A percentile compares a stretch with the other conserved stretches of the same genome.
phyloP scores from a whole-genome alignment of 64 coral and sea anemone genomes.

The Porites australiensis region DNA sequence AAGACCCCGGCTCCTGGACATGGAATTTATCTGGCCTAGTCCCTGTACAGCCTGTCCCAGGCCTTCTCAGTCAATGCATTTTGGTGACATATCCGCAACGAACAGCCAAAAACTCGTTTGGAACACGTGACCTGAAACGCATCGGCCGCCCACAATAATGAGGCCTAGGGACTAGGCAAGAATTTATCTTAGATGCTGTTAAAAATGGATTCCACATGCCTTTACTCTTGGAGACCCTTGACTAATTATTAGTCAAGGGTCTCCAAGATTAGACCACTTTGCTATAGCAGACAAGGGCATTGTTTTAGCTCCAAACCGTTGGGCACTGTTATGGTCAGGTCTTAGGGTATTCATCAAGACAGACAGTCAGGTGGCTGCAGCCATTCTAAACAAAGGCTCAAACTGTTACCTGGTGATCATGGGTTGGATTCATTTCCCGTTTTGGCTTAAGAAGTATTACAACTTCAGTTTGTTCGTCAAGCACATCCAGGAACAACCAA shows the following conservation, averaged over 20 bases:
- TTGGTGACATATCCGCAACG: no score
- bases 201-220: no score
- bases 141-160: no score
- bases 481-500: not conserved
- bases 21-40: constrained; percentile 44
- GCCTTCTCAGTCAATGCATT: no score
- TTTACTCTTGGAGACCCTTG: no score
- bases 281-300: not conserved
- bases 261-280: constrained; percentile 15
- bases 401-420: not conserved
- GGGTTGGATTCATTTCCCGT: not conserved
- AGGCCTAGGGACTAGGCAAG: no score
- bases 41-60: no score
- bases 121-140: no score
- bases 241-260: constrained; percentile 23
- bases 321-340: constrained; percentile 4
- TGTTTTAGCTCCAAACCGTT: constrained; percentile 1
- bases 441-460: constrained; percentile 15
- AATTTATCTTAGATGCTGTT: no score
- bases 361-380: constrained; percentile 31
- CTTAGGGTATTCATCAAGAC: not conserved
- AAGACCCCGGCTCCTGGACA: constrained; percentile 58
- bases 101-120: no score
- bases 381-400: constrained; percentile 10
- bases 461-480: not conserved